Base-by-base conservation (phyloP, 2,888 invertebrate species). In the Rhopalosiphum nymphaeae region DNA sequence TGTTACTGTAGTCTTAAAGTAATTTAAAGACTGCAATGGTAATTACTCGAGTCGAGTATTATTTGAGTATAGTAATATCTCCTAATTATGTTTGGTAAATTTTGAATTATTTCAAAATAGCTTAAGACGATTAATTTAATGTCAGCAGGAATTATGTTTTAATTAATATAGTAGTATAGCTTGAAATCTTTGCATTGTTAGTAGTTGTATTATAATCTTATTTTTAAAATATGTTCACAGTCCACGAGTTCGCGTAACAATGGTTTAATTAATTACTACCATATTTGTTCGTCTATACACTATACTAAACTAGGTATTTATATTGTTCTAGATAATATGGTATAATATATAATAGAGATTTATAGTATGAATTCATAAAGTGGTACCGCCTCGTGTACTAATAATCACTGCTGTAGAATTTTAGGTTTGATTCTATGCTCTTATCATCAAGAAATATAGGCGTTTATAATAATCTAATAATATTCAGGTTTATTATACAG, bases 21-120 rank as follows among this genome's bases (percentile, higher is more conserved):
- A 53, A 88, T 88, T 53, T 88, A 49, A 88, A 88, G n/a, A 49
- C 87, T 49, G 49, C 49, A 53, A 88, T n/a, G 88, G 36, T 36
- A 53, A 88, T 88, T 88, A 78, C 78, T 78, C 53, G 88, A 53
- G 88, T 53, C 53, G 21, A 88, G 53, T 88, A 88, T 53, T 88
- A 53, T 88, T 53, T 53, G 36, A 88, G 88, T 88, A 36, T 36
- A 88, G 25, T 85, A 85, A 85, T 44, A 78, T 78, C 21, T 78
- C 26, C 36, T 78, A 78, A 87, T 88, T 53, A 88, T 88, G 53
- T 36, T 56, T 53, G 53, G 53, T 5, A 36, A 88, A 88, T 88
- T 36, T 88, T 53, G 36, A 88, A 56, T 88, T 53, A 88, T 53
- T 88, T 53, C 53, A 88, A 53, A 88, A 36, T 36, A 85, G 42